These are phyloP conservation scores for Gnathonemus echidnorhynchus DNA, from an alignment of 2,113 vertebrate species.

Conservation along the genomic window DNA sequence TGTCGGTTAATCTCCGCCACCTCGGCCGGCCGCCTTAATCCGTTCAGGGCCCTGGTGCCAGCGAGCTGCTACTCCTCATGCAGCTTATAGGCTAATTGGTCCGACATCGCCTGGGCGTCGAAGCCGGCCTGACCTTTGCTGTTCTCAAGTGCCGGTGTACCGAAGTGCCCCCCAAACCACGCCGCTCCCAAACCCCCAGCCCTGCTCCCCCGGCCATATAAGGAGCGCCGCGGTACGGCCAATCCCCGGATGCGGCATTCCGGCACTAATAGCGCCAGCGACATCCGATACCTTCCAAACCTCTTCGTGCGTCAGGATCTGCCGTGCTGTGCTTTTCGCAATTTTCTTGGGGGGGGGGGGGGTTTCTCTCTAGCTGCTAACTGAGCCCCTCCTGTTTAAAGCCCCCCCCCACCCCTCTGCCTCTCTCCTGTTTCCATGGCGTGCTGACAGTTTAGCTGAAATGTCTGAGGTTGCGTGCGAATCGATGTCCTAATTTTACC, in stretches of 20 bases:
- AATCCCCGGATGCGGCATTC: constrained; percentile 39
- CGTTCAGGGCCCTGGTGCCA: constrained; percentile 61
- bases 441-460: constrained; percentile 61
- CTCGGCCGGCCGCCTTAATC: constrained; percentile 67
- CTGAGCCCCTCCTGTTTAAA: constrained; percentile 46
- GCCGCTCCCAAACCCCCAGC: constrained; percentile 23
- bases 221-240: constrained; percentile 30
- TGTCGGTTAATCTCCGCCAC: constrained; percentile 66
- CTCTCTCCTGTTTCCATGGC: constrained; percentile 37
- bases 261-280: constrained; percentile 52
- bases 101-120: constrained; percentile 45
- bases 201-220: constrained; percentile 46
- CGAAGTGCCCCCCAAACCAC: constrained; percentile 20
- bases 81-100: constrained; percentile 65
- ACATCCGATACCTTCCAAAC: constrained; percentile 42
- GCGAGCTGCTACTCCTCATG: constrained; percentile 54
- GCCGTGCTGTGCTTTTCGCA: constrained; percentile 49
- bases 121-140: constrained; percentile 61
- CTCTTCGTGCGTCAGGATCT: constrained; percentile 35
- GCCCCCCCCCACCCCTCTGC: constrained; percentile 40
- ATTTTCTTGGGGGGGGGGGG: constrained; percentile 51
- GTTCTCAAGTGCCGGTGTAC: constrained; percentile 34
- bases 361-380: constrained; percentile 52
- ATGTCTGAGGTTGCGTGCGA: constrained; percentile 54
- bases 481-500: too few relatives aligned